A percentile compares a stretch with the other conserved stretches of the same genome.
Conservation (phyloP, 2,888 invertebrate genomes). For the Sisyra nigra region DNA sequence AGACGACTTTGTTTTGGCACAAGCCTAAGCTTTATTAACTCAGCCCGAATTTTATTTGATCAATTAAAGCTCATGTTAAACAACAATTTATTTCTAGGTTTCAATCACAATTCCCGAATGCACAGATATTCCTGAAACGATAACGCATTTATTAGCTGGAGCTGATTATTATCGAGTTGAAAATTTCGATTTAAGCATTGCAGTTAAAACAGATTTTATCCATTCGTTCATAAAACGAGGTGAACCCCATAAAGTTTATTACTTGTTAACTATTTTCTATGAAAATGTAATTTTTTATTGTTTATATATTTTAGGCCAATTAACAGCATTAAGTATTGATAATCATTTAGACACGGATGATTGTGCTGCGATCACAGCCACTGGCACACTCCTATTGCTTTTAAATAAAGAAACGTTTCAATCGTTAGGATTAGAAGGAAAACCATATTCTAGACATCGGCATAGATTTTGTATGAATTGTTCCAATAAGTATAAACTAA, state of each 20-base stretch:
- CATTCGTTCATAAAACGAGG: slow-evolving; percentile 38
- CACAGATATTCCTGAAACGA: slow-evolving; percentile 23
- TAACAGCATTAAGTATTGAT: slow-evolving; percentile 30
- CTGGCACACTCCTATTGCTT: slow-evolving; percentile 32
- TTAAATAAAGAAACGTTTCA: slow-evolving; percentile 33
- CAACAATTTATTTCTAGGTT: slow-evolving; percentile 24
- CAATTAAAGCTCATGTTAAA: no score
- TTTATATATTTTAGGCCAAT: slow-evolving; percentile 22
- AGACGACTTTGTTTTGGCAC: no score
- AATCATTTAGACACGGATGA: slow-evolving; percentile 34
- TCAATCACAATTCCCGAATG: slow-evolving; percentile 35
- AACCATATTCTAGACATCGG: slow-evolving; percentile 23
- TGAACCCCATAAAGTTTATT: slow-evolving; percentile 15
- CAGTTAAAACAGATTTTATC: slow-evolving; percentile 32
- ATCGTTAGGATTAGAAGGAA: slow-evolving; percentile 36
- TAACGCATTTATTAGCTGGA: slow-evolving; percentile 24
- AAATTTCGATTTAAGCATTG: slow-evolving; percentile 26
- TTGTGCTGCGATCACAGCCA: slow-evolving; percentile 31
- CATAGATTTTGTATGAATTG: slow-evolving; percentile 32
- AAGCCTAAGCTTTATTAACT: no score
- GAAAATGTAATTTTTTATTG: slow-evolving; percentile 7
- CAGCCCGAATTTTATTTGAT: no score
- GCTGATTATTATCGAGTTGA: slow-evolving; percentile 38
- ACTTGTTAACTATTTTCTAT: background rate
- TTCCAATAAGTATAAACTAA: no score